A percentile compares a stretch with the other conserved stretches of the same genome.
Conservation (phyloP, 2,113 vertebrate genomes). For the Oncorhynchus nerka region DNA sequence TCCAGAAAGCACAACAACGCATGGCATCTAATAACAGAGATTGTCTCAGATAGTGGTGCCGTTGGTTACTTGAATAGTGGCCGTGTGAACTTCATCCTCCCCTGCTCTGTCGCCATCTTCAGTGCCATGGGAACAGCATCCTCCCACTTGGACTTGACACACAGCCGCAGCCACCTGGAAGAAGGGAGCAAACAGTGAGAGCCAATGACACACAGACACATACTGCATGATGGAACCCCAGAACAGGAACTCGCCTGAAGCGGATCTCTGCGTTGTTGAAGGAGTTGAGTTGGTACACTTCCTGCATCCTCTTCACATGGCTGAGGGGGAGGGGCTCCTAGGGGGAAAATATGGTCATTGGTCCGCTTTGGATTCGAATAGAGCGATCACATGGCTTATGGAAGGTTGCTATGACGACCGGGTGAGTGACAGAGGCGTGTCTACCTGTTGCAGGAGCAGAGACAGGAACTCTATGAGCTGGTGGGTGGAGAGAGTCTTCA, state of each 20-base stretch:
- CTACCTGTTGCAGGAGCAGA: conserved; percentile 85
- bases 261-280: conserved; percentile 89
- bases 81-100: conserved; percentile 94
- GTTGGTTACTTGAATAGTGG: conserved; percentile 86
- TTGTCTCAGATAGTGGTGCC: not conserved
- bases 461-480: conserved; percentile 91
- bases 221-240: conserved; percentile 66
- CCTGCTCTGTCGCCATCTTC: conserved; percentile 94
- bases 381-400: not conserved
- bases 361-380: not conserved
- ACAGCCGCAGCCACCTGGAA: conserved; percentile 89
- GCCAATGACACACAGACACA: not conserved
- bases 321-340: conserved; percentile 84
- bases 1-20: not conserved
- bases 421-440: not conserved
- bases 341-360: conserved; percentile 7
- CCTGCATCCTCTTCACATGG: conserved; percentile 89
- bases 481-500: conserved; percentile 86
- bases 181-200: conserved; percentile 2
- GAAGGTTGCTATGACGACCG: not conserved
- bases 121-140: conserved; percentile 87
- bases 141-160: conserved; percentile 88
- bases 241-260: conserved; percentile 80
- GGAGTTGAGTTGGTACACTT: conserved; percentile 85
- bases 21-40: not conserved